Evolutionary conservation across 2,888 invertebrate species (phyloP), one percentile per base, ranked within the genome.

Genomic region (Helicoverpa assulta): DNA sequence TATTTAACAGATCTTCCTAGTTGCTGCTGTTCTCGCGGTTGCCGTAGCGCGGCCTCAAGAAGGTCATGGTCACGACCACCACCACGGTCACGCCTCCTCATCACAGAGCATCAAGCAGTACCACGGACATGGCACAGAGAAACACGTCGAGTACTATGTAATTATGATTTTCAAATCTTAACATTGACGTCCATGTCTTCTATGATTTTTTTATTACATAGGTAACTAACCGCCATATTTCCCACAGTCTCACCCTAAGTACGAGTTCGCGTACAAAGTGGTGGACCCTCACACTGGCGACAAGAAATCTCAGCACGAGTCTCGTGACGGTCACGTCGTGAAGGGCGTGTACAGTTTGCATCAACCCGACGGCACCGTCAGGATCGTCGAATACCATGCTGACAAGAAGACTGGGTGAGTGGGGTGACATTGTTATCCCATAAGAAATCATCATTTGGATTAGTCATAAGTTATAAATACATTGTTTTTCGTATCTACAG

Each of bases 341-440:
- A 92, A 92, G 84, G 82, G 81, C 37, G 81, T 86, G 63, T 94
- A 95, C 89, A 90, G 91, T 52, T 88, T 95, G 70, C 89, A 92
- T 74, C 92, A 95, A 84, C 91, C 94, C 55, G 95, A 95, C 80
- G 94, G 95, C 76, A 91, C 92, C 76, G 82, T 90, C 75, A 88
- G 94, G 61, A 92, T 91, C 58, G 94, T 94, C 47, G 89, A 93
- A 79, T 95, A 95, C 88, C 88, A 92, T 71, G 91, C 93, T 77
- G 93, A 94, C 78, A 76, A 79, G 57, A 76, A 80, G 16, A 71
- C 63, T 19, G 80, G 80, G 80, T 80, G 43, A 61, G 67, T 71
- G n/a, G 10, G 0, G 5, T 21, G 3, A 21, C 52, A n/a, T n/a
- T n/a, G n/a, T n/a, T n/a, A n/a, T n/a, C n/a, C n/a, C n/a, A n/a